Evolutionary conservation across 2,888 invertebrate species (phyloP), one percentile per base, ranked within the genome.

Genomic region (Boloria euphrosyne): DNA sequence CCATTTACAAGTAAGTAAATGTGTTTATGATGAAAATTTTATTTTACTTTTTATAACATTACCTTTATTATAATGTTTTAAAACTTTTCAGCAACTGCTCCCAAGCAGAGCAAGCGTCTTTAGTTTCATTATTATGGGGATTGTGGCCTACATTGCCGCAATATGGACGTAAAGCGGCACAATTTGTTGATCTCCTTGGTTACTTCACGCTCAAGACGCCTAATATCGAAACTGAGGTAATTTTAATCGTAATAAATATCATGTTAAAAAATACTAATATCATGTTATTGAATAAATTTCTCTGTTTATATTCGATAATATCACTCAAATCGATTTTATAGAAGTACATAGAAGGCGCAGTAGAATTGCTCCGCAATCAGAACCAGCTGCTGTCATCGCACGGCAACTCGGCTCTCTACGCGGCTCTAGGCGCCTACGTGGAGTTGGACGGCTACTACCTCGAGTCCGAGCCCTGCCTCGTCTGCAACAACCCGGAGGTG

Each of bases 401-500:
- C 92, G 98, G 98, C 7, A 99, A 99, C 90, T 97, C 98, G 0
- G 96, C 96, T 69, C 93, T 99, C 49, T 99, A 99, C 86, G 96
- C 97, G 0, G 96, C 97, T 54, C 93, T 99, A 66, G 96, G 98
- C 62, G 97, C 98, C n/a, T 97, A 97, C 80, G 97, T 99, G 0
- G 98, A 99, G 81, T 94, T 98, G 54, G 98, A 98, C 82, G 99
- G 99, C 0, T 98, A 97, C 87, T 99, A 97, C 84, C 91, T 99
- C 70, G 99, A 99, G 91, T 97, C 98, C 22, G 98, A 99, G 82
- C 99, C 99, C 0, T 99, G 99, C 79, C 94, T 99, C 65, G 98
- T 99, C 0, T 99, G 99, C 87, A 99, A 99, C 89, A 98, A 98
- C 90, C 98, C 98, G 0, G 99, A 99, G 87, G 96, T 98, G 17